Evolutionary conservation across 2,888 invertebrate species (phyloP), one percentile per base, ranked within the genome.

Genomic region (Chymomyza procnemis): DNA sequence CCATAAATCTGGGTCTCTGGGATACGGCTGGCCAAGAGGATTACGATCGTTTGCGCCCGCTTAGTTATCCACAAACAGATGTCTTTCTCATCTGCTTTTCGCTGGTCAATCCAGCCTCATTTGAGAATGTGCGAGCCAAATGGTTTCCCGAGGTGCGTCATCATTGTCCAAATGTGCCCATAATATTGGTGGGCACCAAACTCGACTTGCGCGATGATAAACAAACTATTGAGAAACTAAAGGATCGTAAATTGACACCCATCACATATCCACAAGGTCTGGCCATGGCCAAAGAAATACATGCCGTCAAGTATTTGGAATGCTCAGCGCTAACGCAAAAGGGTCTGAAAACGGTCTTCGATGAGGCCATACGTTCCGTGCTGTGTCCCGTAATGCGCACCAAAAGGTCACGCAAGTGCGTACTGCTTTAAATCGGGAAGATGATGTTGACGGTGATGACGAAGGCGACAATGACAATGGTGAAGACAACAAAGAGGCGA

Each of bases 101-200:
- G 22, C 79, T 90, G 79, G 90, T 90, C 0, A 90, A 90, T 75
- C 90, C 90, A 41, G 90, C 90, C 56, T 90, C 90, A 18, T 90
- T 90, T 64, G 90, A 90, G 80, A 90, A 90, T 65, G 90, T 90
- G 6, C 89, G 90, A 47, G 90, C 90, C 71, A 90, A 90, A 75
- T 90, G 90, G 90, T 90, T 88, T 73, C 90, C 90, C 16, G 90
- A 90, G 75, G 90, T 90, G 66, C 90, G 90, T 73, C 90, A 90
- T 73, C 90, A 90, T 59, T 90, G 90, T 64, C 90, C 89, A 22
- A 90, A 88, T 78, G 90, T 90, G 18, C 90, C 90, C 14, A 90
- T 90, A 26, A 90, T 90, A 30, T 78, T 90, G 18, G 90, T 90
- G 3, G 90, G 90, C 66, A 90, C 90, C 1, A 90, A 90, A 64